A percentile compares a stretch with the other conserved stretches of the same genome.
These are phyloP conservation scores for Sceloporus tristichus DNA, from an alignment of 2,113 vertebrate species.

Conservation along the genomic window DNA sequence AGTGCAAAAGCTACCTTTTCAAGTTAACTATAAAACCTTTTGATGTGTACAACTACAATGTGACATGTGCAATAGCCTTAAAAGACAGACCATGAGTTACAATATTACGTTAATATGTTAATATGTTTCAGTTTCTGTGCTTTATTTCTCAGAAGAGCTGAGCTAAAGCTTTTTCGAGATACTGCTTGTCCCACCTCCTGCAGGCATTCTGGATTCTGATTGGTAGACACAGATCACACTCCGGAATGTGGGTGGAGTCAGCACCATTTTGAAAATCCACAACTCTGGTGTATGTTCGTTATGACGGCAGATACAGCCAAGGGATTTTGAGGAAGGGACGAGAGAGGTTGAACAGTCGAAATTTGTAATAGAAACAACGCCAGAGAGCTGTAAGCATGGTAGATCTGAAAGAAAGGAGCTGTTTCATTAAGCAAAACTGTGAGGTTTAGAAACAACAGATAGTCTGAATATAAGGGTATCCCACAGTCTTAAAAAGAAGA, in stretches of 20 bases:
- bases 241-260: slow-evolving; percentile 35
- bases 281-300: background rate
- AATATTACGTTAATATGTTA: background rate
- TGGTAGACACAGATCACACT: slow-evolving; percentile 11
- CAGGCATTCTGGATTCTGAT: slow-evolving; percentile 1
- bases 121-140: background rate
- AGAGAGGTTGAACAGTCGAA: background rate
- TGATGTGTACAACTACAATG: background rate
- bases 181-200: background rate
- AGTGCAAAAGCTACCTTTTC: background rate
- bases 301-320: background rate
- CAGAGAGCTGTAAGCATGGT: background rate
- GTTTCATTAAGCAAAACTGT: background rate
- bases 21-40: background rate
- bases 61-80: background rate
- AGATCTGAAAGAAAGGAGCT: background rate
- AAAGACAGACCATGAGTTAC: background rate
- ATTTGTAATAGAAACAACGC: background rate
- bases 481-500: background rate
- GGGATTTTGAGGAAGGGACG: background rate
- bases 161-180: background rate
- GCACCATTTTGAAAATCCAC: slow-evolving; percentile 31
- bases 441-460: background rate
- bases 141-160: background rate
- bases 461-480: background rate